Evolutionary conservation across 1,140 invertebrate genomes (phyloP), one percentile per base, ranked within the genome.

Genomic region (Xylocopa sonorina): DNA sequence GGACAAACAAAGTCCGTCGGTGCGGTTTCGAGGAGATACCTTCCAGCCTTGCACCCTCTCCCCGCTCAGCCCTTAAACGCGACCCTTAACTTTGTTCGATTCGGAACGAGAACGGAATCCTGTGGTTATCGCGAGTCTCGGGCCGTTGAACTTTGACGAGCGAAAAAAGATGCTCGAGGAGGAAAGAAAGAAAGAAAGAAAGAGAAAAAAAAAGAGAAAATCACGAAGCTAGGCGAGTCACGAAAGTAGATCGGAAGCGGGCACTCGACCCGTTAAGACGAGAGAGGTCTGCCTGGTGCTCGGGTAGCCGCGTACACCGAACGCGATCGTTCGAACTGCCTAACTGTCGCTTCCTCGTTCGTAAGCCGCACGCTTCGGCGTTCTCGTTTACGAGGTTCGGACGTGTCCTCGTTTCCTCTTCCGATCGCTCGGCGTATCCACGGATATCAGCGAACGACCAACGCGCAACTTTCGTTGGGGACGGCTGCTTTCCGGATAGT

Each of bases 371-470:
- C 29, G 50, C 27, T 71, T 82, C 76, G 43, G 29, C 51, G 43
- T 81, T 69, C 69, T 62, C 74, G 67, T 82, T 85, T 69, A 55
- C 62, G 74, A 78, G 55, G 55, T 82, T 66, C 64, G 53, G 64
- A 85, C 63, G 69, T 78, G 53, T 85, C 63, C 64, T 29, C 79
- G 69, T 82, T 79, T 83, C 62, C 76, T 46, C 64, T 62, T 51
- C 51, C 69, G 69, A 72, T 48, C 50, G 76, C 67, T 67, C 53
- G 16, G 38, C 64, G 48, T 69, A 64, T 24, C 62, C 68, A 81
- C 69, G 69, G 64, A 69, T n/a, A 64, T 84, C 80, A 75, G 34
- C 68, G 53, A 21, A 41, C 68, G 10, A 38, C n/a, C n/a, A 58
- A 21, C 14, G 55, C 51, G 64, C 67, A 82, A 83, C 34, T 75